Percentiles rank a stretch among this genome's conserved stretches.
Evolutionary conservation across 2,888 invertebrate genomes (phyloP).

Genomic region (Escarpia spicata): DNA sequence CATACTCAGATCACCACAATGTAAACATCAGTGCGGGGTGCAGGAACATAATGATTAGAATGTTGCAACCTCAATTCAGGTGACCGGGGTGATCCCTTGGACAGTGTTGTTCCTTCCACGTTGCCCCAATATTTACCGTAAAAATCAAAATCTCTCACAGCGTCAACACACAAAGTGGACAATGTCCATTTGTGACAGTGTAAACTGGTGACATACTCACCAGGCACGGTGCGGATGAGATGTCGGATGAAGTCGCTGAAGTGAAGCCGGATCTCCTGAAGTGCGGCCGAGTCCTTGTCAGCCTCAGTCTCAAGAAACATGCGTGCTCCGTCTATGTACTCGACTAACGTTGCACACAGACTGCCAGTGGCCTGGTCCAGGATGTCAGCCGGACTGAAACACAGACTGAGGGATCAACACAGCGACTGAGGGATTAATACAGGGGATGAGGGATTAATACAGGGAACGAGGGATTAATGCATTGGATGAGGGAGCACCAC

Average conservation of each 20-base stretch:
- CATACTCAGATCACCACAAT: too few species aligned
- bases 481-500: background rate
- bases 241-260: slow-evolving; percentile 94
- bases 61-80: too few species aligned
- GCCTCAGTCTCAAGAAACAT: slow-evolving; percentile 91
- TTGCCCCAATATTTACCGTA: too few species aligned
- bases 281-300: slow-evolving; percentile 86
- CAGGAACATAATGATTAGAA: too few species aligned
- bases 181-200: background rate
- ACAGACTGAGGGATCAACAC: background rate
- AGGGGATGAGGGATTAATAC: background rate
- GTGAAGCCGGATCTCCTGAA: slow-evolving; percentile 89
- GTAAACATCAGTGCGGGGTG: too few species aligned
- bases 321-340: slow-evolving; percentile 94
- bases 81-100: too few species aligned
- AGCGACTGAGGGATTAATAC: background rate
- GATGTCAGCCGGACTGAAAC: slow-evolving; percentile 76
- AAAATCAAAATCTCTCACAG: too few species aligned
- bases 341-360: slow-evolving; percentile 85
- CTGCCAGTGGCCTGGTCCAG: slow-evolving; percentile 85
- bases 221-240: slow-evolving; percentile 90
- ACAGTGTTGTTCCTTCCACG: too few species aligned
- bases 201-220: slow-evolving; percentile 67
- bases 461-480: background rate
- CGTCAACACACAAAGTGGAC: too few species aligned